Evolutionary conservation across 2,888 invertebrate species (phyloP), one percentile per base, ranked within the genome.

Genomic region (Julus scanicus): DNA sequence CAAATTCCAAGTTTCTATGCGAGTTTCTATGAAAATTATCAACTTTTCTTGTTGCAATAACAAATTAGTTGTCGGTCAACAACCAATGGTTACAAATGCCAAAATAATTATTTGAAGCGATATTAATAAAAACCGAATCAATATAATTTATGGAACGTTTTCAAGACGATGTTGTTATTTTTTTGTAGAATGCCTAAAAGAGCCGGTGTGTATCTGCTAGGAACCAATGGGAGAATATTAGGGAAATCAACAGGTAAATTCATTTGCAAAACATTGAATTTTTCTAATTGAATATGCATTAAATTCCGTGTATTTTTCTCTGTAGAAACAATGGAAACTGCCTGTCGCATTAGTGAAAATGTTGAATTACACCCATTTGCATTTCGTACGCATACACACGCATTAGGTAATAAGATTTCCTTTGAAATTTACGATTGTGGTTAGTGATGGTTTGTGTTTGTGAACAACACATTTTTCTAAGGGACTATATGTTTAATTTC

Each of bases 321-420:
- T n/a, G 29, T 17, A 89, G 97, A 96, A 90, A 95, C 97, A 91
- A 97, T 99, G 96, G 99, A 99, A 93, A 95, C 97, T 0, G 96
- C 97, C 0, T 99, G 99, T 92, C 93, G 93, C 88, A 94, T 98
- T 86, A 93, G 93, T 2, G 97, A 97, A 91, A 94, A 96, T 88
- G 97, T 97, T 92, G 94, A 94, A 5, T 94, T 99, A 86, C 95
- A 98, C 93, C 99, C 99, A 0, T 97, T 99, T 93, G 98, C 98
- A 0, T 99, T 96, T 93, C 94, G 99, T 89, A 96, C 96, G 0
- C 99, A 99, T 91, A 98, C 99, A 0, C 99, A 99, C 91, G 94
- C 95, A 40, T 94, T 98, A 88, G 97, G 97, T 93, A 92, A 91
- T 85, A 86, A 53, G 11, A 80, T 15, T 80, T 57, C n/a, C n/a